Evolutionary conservation across 2,797 vertebrate genomes (phyloP), one percentile per base, ranked within the genome.

Genomic region (Argya squamiceps): DNA sequence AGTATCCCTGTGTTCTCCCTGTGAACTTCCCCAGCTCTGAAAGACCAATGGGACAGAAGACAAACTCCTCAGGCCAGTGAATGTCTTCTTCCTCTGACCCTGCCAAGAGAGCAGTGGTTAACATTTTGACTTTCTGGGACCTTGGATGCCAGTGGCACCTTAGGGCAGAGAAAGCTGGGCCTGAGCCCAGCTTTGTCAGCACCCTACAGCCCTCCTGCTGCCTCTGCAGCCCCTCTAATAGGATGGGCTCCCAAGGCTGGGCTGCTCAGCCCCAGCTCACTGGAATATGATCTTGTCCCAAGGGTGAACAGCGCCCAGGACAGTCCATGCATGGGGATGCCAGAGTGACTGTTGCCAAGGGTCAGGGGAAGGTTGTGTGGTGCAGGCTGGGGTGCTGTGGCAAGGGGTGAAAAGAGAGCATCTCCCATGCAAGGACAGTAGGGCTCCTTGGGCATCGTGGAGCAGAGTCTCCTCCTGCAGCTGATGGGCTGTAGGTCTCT

Each of bases 401-500:
- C 9, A 34, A 64, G 27, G 64, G 10, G 10, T 30, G 29, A 50
- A 53, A 30, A 55, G 41, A 58, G 17, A 63, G 6, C 0, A 0
- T 49, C 60, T 75, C 29, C 20, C 1, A 0, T 17, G 44, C 22
- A 16, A 39, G 52, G 59, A 7, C 1, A 2, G 4, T 53, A 36
- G n/a, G 29, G 41, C 39, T 27, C 56, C 43, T 77, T 2, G 0
- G 23, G 47, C 36, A 41, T 7, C 0, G 0, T 18, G 17, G 78
- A 62, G 39, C 16, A 7, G 32, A 52, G 32, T 52, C 12, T 78
- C 19, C 30, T 88, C 4, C 49, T 26, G 15, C 60, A 80, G 30
- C 73, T 94, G 79, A 96, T 1, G 10, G 71, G 76, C 41, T 95
- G 53, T 52, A 88, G 93, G 68, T 96, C 74, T 96, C 68, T 97